These are phyloP conservation scores for Pachymerium ferrugineum DNA, from an alignment of 2,888 invertebrate species.

Conservation along the genomic window DNA sequence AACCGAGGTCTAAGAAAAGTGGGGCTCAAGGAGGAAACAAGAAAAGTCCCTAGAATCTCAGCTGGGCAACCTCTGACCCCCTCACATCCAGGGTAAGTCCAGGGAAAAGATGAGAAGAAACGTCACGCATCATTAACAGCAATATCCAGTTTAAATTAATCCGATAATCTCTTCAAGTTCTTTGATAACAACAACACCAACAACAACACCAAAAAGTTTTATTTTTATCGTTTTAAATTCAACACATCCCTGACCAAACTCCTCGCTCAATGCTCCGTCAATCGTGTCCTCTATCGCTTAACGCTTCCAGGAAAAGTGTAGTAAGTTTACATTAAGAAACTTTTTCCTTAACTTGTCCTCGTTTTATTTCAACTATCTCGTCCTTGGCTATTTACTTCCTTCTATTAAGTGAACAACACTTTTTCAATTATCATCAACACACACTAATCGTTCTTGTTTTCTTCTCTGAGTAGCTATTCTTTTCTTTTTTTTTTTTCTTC, in stretches of 20 bases:
- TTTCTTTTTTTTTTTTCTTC: no score
- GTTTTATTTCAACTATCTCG: not conserved
- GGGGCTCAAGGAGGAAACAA: not conserved
- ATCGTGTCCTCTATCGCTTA: conserved; percentile 1
- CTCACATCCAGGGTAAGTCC: not conserved
- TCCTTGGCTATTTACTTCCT: not conserved
- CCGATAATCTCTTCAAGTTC: not conserved
- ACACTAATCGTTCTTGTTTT: conserved; percentile 22
- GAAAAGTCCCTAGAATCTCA: not conserved
- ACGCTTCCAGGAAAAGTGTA: not conserved
- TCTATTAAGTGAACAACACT: conserved; percentile 17
- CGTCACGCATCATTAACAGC: conserved; percentile 8
- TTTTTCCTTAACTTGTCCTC: conserved; percentile 19
- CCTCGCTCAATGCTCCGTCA: not conserved
- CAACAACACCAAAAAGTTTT: not conserved
- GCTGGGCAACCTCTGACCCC: conserved; percentile 14
- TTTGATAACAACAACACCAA: not conserved
- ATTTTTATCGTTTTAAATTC: no score
- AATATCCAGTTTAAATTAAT: not conserved
- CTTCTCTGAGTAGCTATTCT: conserved; percentile 21
- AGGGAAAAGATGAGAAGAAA: not conserved
- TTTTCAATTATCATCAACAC: conserved; percentile 8
- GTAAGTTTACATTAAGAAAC: not conserved
- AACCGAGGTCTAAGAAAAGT: not conserved
- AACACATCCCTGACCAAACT: not conserved